These are phyloP conservation scores for Drosophila sordidula DNA, from an alignment of 2,888 invertebrate genomes.

Conservation along the genomic window DNA sequence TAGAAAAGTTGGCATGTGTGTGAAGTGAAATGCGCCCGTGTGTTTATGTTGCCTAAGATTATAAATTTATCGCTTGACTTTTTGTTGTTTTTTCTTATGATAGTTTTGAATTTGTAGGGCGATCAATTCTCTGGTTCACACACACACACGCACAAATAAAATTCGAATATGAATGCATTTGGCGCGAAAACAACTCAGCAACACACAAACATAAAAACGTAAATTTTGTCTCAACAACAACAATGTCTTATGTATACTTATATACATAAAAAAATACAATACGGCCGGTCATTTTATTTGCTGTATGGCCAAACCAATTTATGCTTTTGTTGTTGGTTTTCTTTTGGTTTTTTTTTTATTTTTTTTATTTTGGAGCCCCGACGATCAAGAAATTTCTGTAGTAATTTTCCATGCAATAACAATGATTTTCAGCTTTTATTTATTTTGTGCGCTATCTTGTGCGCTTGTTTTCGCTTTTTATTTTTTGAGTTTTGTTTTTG, in stretches of 20 bases:
- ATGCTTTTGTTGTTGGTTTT: slow-evolving; percentile 50
- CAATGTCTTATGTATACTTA: slow-evolving; percentile 14
- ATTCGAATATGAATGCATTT: slow-evolving; percentile 45
- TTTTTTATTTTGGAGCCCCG: slow-evolving; percentile 26
- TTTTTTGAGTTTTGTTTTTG: slow-evolving; percentile 24
- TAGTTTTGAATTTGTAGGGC: slow-evolving; percentile 24
- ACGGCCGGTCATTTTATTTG: slow-evolving; percentile 54
- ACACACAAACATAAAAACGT: slow-evolving; percentile 2
- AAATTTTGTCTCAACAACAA: slow-evolving; percentile 30
- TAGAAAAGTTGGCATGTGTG: slow-evolving; percentile 12
- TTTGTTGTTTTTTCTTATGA: slow-evolving; percentile 17
- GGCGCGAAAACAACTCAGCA: slow-evolving; percentile 41
- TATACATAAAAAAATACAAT: slow-evolving; percentile 24
- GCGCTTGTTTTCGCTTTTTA: slow-evolving; percentile 29
- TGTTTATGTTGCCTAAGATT: slow-evolving; percentile 37
- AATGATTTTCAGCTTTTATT: slow-evolving; percentile 57
- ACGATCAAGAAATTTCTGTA: slow-evolving; percentile 64
- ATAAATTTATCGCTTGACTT: slow-evolving; percentile 39
- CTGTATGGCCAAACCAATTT: slow-evolving; percentile 63
- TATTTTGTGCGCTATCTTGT: slow-evolving; percentile 38
- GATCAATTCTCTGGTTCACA: slow-evolving; percentile 17
- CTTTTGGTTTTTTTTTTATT: slow-evolving; percentile 35
- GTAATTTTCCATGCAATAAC: slow-evolving; percentile 78
- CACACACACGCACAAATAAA: slow-evolving; percentile 9
- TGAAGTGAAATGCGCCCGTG: slow-evolving; percentile 17